phyloP scores from a whole-genome alignment of 2,888 invertebrate genomes.

The Drosophila eohydei region DNA sequence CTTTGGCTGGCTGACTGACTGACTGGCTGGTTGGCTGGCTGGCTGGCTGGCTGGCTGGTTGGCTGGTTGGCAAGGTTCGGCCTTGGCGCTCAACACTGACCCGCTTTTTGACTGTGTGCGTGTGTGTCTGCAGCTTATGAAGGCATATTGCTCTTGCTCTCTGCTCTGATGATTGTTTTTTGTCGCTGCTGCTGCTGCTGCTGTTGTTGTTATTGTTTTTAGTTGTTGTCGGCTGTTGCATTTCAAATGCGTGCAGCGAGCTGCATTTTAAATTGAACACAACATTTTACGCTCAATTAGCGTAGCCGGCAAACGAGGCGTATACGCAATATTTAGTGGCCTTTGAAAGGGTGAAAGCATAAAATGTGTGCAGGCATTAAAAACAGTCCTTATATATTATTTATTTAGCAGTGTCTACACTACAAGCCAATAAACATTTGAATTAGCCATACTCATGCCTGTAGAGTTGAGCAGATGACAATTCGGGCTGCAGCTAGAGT shows the following conservation, averaged over 20 bases:
- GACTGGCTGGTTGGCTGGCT: constrained; percentile 35
- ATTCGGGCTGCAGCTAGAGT: background rate
- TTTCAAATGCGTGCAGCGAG: constrained; percentile 46
- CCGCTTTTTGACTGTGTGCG: constrained; percentile 59
- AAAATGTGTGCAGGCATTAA: background rate
- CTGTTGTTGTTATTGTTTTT: constrained; percentile 4
- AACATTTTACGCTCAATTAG: constrained; percentile 48
- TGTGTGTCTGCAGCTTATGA: constrained; percentile 20
- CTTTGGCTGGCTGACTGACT: constrained; percentile 55
- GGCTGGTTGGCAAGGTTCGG: constrained; percentile 70
- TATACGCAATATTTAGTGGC: constrained; percentile 34
- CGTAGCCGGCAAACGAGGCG: constrained; percentile 20
- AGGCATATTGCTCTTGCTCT: constrained; percentile 57
- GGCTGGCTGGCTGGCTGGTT: constrained; percentile 21
- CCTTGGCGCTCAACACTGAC: constrained; percentile 80
- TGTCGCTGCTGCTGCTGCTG: constrained; percentile 15
- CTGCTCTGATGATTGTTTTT: constrained; percentile 35
- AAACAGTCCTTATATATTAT: background rate
- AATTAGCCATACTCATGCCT: background rate
- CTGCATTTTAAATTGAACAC: constrained; percentile 47
- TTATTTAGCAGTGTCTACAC: constrained; percentile 3
- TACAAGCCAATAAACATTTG: background rate
- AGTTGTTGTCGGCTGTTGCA: constrained; percentile 49
- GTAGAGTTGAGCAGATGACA: background rate
- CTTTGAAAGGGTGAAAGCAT: background rate